Evolutionary conservation across 2,888 invertebrate genomes (phyloP).

Genomic region (Tillus elongatus): DNA sequence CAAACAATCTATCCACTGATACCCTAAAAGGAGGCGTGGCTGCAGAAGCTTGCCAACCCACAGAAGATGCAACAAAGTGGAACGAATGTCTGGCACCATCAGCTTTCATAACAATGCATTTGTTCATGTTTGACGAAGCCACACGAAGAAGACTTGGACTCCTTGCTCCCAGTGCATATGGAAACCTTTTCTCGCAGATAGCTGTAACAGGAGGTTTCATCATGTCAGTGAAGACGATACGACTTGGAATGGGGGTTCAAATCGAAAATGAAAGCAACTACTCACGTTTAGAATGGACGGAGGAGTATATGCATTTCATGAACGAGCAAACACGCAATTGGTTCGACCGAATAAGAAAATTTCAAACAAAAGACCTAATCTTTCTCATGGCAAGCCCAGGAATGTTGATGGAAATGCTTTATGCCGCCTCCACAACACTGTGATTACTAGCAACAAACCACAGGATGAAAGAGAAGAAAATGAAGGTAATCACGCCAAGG

Average conservation of each 20-base stretch:
- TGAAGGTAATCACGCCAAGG: slow-evolving; percentile 14
- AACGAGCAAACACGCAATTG: slow-evolving; percentile 2
- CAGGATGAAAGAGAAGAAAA: slow-evolving; percentile 9
- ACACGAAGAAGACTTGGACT: slow-evolving; percentile 8
- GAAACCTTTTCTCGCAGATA: slow-evolving; percentile 12
- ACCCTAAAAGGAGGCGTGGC: slow-evolving; percentile 6
- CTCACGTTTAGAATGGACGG: slow-evolving; percentile 2
- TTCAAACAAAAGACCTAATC: slow-evolving; percentile 6
- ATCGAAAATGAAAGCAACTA: not conserved
- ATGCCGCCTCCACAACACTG: slow-evolving; percentile 22
- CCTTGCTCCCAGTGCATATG: slow-evolving; percentile 7
- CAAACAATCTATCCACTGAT: slow-evolving; percentile 13
- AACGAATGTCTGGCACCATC: slow-evolving; percentile 27
- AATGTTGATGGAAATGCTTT: slow-evolving; percentile 27
- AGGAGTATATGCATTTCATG: not conserved
- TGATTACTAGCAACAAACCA: slow-evolving; percentile 17
- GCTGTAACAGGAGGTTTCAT: slow-evolving; percentile 15
- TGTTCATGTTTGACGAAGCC: slow-evolving; percentile 17
- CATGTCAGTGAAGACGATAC: slow-evolving; percentile 15
- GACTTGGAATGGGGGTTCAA: slow-evolving; percentile 13
- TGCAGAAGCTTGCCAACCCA: slow-evolving; percentile 18
- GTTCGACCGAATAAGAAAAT: no score
- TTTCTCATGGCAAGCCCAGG: slow-evolving; percentile 19
- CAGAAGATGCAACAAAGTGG: slow-evolving; percentile 30
- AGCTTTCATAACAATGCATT: slow-evolving; percentile 24